Evolutionary conservation across 2,113 vertebrate genomes (phyloP).

Genomic region (Electrona antarctica): DNA sequence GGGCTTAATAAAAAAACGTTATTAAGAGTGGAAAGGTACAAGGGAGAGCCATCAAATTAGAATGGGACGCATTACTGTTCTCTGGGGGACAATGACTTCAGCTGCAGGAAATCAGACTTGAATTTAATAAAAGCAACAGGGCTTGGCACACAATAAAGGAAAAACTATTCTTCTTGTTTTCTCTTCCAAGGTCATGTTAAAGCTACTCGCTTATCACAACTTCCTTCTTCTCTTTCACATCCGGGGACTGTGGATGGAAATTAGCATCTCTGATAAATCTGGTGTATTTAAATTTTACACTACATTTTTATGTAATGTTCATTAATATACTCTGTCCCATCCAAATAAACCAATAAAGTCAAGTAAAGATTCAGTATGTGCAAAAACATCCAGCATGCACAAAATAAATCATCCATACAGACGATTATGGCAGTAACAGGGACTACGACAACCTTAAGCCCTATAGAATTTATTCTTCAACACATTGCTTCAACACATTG

Average conservation of each 20-base stretch:
- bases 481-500: no score
- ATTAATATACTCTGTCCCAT: no score
- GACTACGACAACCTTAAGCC: no score
- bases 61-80: constrained; percentile 4
- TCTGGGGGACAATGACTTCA: constrained; percentile 13
- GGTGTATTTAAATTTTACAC: no score
- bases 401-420: neutral
- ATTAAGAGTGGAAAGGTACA: constrained; percentile 2
- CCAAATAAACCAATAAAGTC: no score
- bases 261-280: no score
- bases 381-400: neutral
- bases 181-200: no score
- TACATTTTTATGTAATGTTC: no score
- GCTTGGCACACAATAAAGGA: neutral
- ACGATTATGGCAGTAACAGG: no score
- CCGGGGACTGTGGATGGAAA: no score
- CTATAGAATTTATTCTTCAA: no score
- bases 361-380: neutral
- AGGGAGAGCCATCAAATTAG: neutral
- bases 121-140: neutral
- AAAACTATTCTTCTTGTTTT: neutral
- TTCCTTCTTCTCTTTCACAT: no score
- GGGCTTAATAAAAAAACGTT: constrained; percentile 15
- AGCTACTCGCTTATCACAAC: neutral
- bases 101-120: constrained; percentile 14